Evolutionary conservation across 2,888 invertebrate genomes (phyloP).

Genomic region (Hirtodrosophila histrioides): DNA sequence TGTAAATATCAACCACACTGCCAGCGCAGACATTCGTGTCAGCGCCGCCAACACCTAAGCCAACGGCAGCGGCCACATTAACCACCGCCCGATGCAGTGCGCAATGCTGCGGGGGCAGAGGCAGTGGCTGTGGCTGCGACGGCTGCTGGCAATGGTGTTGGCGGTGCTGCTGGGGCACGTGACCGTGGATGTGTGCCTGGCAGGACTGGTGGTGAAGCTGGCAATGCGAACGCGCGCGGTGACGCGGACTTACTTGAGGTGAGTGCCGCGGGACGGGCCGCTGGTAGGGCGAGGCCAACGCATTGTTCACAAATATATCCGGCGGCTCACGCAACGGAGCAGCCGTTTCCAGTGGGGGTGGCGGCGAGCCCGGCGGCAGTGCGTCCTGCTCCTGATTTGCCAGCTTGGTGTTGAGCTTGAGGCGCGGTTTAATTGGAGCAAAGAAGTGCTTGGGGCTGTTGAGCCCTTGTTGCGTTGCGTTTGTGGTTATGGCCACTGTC

Average conservation of each 20-base stretch:
- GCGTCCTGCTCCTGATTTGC: conserved; percentile 70
- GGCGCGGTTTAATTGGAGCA: conserved; percentile 84
- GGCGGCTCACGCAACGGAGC: conserved; percentile 77
- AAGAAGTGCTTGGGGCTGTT: conserved; percentile 85
- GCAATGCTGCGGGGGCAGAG: conserved; percentile 39
- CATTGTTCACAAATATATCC: conserved; percentile 83
- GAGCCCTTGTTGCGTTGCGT: conserved; percentile 65
- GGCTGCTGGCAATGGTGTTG: conserved; percentile 34
- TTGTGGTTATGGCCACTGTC: conserved; percentile 80
- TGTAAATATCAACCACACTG: conserved; percentile 70
- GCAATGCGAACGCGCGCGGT: conserved; percentile 61
- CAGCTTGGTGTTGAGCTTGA: conserved; percentile 80
- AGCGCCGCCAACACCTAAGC: conserved; percentile 44
- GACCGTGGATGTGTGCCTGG: conserved; percentile 29
- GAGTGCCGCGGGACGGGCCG: conserved; percentile 58
- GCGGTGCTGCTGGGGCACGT: conserved; percentile 28
- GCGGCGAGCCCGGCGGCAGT: conserved; percentile 63
- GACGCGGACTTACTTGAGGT: conserved; percentile 79
- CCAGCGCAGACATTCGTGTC: conserved; percentile 32
- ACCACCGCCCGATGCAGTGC: conserved; percentile 66
- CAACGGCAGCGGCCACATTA: conserved; percentile 69
- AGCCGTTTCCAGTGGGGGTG: conserved; percentile 43
- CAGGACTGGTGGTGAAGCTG: conserved; percentile 51
- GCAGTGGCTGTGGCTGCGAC: conserved; percentile 17
- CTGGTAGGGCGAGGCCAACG: conserved; percentile 80